Percentiles rank a stretch among this genome's conserved stretches.
These are phyloP conservation scores for Zaprionus davidi DNA, from an alignment of 1,140 invertebrate genomes.

Conservation along the genomic window DNA sequence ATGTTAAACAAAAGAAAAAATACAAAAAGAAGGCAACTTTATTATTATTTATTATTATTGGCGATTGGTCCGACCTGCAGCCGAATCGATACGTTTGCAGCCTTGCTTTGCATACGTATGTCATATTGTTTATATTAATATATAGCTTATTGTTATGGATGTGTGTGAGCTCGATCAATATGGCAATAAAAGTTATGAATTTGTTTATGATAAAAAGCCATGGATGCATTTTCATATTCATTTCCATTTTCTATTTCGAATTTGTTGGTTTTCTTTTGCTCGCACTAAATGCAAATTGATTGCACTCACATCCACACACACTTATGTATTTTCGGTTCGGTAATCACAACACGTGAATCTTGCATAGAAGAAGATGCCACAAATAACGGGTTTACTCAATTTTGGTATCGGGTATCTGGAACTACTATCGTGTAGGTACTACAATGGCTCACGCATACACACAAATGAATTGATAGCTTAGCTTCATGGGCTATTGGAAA, in stretches of 20 bases:
- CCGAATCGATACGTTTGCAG: not conserved
- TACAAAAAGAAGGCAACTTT: not conserved
- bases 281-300: slow-evolving; percentile 38
- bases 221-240: slow-evolving; percentile 18
- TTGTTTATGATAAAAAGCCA: slow-evolving; percentile 45
- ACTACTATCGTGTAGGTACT: slow-evolving; percentile 12
- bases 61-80: not conserved
- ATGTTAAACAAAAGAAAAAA: not conserved
- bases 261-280: slow-evolving; percentile 1
- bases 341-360: slow-evolving; percentile 68
- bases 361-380: slow-evolving; percentile 68
- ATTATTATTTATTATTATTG: not conserved
- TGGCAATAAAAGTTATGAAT: slow-evolving; percentile 30
- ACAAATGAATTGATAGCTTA: slow-evolving; percentile 45
- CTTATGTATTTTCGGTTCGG: slow-evolving; percentile 21
- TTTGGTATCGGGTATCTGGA: slow-evolving; percentile 21
- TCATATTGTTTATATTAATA: not conserved
- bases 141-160: slow-evolving; percentile 20
- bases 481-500: slow-evolving; percentile 7
- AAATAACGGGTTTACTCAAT: slow-evolving; percentile 31
- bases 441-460: slow-evolving; percentile 35
- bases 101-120: not conserved
- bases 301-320: slow-evolving; percentile 45
- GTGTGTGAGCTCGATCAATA: slow-evolving; percentile 57
- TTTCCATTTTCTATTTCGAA: not conserved